These are phyloP conservation scores for Ceriagrion tenellum DNA, from an alignment of 2,888 invertebrate species.

Conservation along the genomic window DNA sequence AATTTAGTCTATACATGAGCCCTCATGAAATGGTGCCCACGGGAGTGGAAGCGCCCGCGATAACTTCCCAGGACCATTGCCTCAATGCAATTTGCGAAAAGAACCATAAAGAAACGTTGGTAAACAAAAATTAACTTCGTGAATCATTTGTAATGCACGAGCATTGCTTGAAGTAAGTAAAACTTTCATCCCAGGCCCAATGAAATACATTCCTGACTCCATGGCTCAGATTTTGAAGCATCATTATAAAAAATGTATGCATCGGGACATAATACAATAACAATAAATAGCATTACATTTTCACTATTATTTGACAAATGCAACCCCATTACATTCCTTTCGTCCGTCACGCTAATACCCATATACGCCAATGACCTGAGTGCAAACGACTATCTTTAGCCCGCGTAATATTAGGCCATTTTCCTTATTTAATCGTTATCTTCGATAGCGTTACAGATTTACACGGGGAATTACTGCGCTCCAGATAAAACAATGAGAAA, in stretches of 20 bases:
- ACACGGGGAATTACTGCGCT: no score
- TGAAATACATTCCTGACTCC: neutral
- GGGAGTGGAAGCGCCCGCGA: no score
- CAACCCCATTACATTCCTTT: neutral
- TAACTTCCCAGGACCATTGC: no score
- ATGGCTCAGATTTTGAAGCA: neutral
- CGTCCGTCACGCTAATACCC: neutral
- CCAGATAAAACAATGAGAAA: neutral
- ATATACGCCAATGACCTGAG: slow-evolving; percentile 45
- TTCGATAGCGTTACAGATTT: neutral
- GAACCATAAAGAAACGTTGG: no score
- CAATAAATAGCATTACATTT: neutral
- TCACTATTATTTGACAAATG: neutral
- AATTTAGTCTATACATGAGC: no score
- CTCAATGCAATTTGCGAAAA: no score
- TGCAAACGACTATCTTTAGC: slow-evolving; percentile 52
- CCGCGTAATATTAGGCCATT: slow-evolving; percentile 61
- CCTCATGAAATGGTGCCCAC: no score
- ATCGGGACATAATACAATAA: neutral
- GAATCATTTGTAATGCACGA: no score
- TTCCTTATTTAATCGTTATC: slow-evolving; percentile 31
- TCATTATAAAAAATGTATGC: neutral
- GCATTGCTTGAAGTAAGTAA: no score
- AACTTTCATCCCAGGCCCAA: no score
- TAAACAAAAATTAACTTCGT: no score